Percentiles rank a stretch among this genome's conserved stretches.
These are phyloP conservation scores for Psilanteris sp. DNA, from an alignment of 1,140 invertebrate species.

Conservation along the genomic window DNA sequence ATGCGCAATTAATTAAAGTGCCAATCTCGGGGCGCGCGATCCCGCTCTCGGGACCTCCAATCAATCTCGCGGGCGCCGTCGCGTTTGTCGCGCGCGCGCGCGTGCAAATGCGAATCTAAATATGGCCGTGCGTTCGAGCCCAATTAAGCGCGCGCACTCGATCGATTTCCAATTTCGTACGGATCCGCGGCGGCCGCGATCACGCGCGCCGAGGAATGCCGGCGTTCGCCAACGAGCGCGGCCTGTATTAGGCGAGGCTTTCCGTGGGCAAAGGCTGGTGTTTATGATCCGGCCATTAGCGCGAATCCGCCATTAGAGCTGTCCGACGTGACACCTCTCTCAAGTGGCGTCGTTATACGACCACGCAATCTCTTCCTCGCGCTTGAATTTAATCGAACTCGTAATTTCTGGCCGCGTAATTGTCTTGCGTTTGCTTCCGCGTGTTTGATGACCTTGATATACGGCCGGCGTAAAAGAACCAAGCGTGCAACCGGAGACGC, in stretches of 20 bases:
- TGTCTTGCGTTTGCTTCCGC: conserved; percentile 47
- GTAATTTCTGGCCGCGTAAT: conserved; percentile 36
- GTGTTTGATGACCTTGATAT: conserved; percentile 44
- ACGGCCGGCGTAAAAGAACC: conserved; percentile 6
- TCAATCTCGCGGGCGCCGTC: conserved; percentile 28
- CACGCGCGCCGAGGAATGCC: no score
- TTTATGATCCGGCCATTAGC: conserved; percentile 36
- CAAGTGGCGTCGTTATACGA: conserved; percentile 44
- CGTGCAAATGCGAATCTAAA: conserved; percentile 26
- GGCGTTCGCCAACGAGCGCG: no score
- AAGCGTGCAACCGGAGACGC: not conserved
- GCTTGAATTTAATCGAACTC: conserved; percentile 43
- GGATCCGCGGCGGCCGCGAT: no score
- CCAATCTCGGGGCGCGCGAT: conserved; percentile 26
- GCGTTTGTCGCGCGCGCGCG: conserved; percentile 13
- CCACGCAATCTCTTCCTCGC: conserved; percentile 25
- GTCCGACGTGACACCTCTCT: conserved; percentile 38
- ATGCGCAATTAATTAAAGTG: conserved; percentile 50
- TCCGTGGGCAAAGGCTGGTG: conserved; percentile 4
- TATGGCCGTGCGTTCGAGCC: conserved; percentile 2
- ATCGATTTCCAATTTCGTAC: conserved; percentile 22
- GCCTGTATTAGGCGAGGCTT: no score
- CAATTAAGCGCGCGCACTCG: conserved; percentile 18
- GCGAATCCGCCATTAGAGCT: conserved; percentile 21
- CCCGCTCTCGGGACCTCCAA: conserved; percentile 9